Conservation (phyloP, 2,888 invertebrate genomes). For the Epirrhoe tristata region DNA sequence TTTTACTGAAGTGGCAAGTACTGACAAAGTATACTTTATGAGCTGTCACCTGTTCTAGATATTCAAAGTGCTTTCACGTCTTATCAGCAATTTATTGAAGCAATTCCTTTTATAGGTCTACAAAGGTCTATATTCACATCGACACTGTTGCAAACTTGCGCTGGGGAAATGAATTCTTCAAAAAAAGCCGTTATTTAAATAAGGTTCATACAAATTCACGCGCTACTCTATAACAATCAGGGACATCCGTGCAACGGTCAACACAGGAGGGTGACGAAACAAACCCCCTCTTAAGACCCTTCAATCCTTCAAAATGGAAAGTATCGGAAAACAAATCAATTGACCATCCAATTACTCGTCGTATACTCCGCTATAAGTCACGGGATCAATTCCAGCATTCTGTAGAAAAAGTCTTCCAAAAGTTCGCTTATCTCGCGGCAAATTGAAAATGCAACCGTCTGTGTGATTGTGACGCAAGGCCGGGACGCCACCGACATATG, state of each 20-base stretch:
- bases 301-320: constrained; percentile 64
- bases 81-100: constrained; percentile 25
- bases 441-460: constrained; percentile 84
- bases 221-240: constrained; percentile 31
- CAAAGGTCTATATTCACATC: constrained; percentile 18
- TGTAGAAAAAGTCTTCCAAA: constrained; percentile 82
- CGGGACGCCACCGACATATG: constrained; percentile 79
- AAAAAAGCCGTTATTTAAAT: constrained; percentile 34
- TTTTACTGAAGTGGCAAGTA: not conserved
- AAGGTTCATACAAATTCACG: constrained; percentile 37
- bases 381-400: constrained; percentile 82
- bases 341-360: constrained; percentile 78
- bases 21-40: constrained; percentile 1
- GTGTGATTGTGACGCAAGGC: constrained; percentile 83
- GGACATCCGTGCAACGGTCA: constrained; percentile 39
- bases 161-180: constrained; percentile 15
- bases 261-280: constrained; percentile 31
- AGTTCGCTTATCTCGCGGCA: constrained; percentile 83
- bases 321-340: constrained; percentile 71
- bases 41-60: constrained; percentile 17
- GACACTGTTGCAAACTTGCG: constrained; percentile 17
- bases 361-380: constrained; percentile 77
- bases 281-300: constrained; percentile 22
- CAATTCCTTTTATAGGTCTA: constrained; percentile 23
- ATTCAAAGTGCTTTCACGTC: constrained; percentile 9